These are phyloP conservation scores for Oncorhynchus keta DNA, from an alignment of 2,113 vertebrate species.

Conservation along the genomic window DNA sequence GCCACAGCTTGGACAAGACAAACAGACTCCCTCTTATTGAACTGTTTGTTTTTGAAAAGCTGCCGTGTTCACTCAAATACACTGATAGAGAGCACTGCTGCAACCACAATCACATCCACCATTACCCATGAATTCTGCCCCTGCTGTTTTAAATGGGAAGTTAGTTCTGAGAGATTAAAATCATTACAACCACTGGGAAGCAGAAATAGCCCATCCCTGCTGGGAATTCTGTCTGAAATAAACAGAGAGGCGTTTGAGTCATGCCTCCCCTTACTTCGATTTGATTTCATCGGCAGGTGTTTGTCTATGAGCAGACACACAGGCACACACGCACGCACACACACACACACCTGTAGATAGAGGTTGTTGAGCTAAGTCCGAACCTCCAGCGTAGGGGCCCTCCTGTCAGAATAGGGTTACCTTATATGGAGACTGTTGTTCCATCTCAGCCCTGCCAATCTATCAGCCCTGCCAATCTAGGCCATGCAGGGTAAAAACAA, in stretches of 20 bases:
- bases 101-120: neutral
- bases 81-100: neutral
- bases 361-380: neutral
- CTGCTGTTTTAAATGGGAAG: neutral
- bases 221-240: neutral
- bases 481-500: too few species aligned
- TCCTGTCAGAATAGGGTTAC: too few species aligned
- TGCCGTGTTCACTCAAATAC: neutral
- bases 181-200: neutral
- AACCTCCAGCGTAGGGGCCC: too few species aligned
- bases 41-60: neutral
- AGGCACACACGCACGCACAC: neutral
- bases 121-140: neutral
- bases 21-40: neutral
- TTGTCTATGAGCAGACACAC: neutral
- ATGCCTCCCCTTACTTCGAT: neutral
- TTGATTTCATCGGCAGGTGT: conserved; percentile 31
- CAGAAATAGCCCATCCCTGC: neutral
- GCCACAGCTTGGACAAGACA: neutral
- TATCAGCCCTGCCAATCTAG: too few species aligned
- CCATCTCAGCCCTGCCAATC: too few species aligned
- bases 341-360: neutral
- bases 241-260: neutral
- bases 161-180: neutral
- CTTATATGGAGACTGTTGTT: too few species aligned